Evolutionary conservation across 2,888 invertebrate genomes (phyloP), one percentile per base, ranked within the genome.

Genomic region (Leucania comma): DNA sequence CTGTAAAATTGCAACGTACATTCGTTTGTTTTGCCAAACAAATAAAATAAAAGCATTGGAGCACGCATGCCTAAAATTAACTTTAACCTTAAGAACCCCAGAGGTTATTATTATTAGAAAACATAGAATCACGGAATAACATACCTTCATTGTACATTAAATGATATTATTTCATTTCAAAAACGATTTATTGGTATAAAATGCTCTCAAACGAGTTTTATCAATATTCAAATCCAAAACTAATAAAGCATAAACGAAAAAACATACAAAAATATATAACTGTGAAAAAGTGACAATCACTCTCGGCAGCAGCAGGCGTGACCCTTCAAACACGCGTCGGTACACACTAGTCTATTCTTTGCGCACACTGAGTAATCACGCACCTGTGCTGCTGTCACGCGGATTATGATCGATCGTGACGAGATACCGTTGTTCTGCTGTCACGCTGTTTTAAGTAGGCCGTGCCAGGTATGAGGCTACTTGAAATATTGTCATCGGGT

Each of bases 321-420:
- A 68, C 80, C 53, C 80, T 59, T n/a, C 8, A 5, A 54, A 38
- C 61, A 54, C 51, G 62, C 48, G 24, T 68, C 56, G 56, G 46
- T 38, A 74, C 66, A 65, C 80, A 66, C 75, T 61, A 79, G 48
- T 80, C 51, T 60, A 76, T 75, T 80, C 68, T 67, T 80, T 67
- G 60, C 53, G 50, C 80, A 58, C 81, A 68, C 59, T 69, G 77
- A 80, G 70, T 76, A 77, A 69, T 75, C 80, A 75, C 77, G 56
- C 77, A 77, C 77, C 77, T 81, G 81, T 64, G 63, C n/a, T 35
- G 26, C 61, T 54, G 76, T 76, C 76, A 68, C 51, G 46, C 50
- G 54, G 62, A 76, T 76, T 63, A 76, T 77, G 76, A 77, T 80
- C 76, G 76, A 77, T 80, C 81, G 77, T 59, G 62, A 75, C 59